Evolutionary conservation across 2,888 invertebrate species (phyloP), one percentile per base, ranked within the genome.

Genomic region (Lycia hirtaria): DNA sequence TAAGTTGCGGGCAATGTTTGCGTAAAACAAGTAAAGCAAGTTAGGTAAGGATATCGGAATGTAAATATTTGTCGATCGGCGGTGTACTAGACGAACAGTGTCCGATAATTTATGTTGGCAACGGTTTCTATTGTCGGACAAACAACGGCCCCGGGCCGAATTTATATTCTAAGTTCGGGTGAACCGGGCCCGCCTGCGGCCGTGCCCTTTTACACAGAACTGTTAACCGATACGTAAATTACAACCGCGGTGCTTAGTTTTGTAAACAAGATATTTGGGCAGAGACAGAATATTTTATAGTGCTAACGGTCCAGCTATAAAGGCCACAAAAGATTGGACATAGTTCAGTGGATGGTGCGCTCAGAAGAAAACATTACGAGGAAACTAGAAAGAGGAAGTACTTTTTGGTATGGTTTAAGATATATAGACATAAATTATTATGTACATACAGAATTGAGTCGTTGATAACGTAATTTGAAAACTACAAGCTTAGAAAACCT

Each of bases 91-190:
- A 84, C 80, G 80, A 83, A 84, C 81, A 79, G 77, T 78, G 79
- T 72, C 73, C 77, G 73, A 82, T 87, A 87, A 88, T 85, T 87
- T 87, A 87, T 83, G 83, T 87, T 80, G 79, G 78, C 80, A 78
- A 74, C 73, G 75, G 70, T 64, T 80, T 78, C 83, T 81, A 83
- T 86, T 87, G 83, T 82, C 72, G 76, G 78, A 80, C 86, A 84
- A 85, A 87, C 84, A 85, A 80, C 78, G 69, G 76, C 72, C 26
- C 72, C 72, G 66, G 72, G 75, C 76, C 76, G 80, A 87, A 88
- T 87, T 87, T 88, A 86, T 87, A 85, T 83, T 78, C 83, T 71
- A 87, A 87, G 83, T 88, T 85, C 78, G 66, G 74, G 68, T 62
- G 72, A 76, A 74, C 76, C 73, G 70, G 73, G 75, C 68, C 70